Conservation (phyloP, 64 coral and sea anemone genomes). For the Stichodactyla mertensii region DNA sequence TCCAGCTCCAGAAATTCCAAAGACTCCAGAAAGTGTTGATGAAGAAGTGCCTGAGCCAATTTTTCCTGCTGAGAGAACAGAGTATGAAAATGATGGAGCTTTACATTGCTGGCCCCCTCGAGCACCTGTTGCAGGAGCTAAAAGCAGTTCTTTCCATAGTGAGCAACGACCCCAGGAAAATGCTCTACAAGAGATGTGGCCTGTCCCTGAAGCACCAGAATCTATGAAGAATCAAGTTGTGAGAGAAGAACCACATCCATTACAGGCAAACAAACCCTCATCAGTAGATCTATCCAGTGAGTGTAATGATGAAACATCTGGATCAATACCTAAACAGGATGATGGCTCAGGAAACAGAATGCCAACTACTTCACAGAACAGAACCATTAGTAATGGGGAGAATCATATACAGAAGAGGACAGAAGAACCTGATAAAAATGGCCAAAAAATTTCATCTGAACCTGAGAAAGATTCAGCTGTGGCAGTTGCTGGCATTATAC, state of each 20-base stretch:
- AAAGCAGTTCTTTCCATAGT: background rate
- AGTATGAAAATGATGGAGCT: slow-evolving; percentile 22
- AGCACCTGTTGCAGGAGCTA: slow-evolving; percentile 18
- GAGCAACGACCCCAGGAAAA: background rate
- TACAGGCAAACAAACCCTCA: background rate
- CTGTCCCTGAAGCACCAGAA: slow-evolving; percentile 33
- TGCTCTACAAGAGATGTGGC: slow-evolving; percentile 28
- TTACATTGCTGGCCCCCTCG: slow-evolving; percentile 64
- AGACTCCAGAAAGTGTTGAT: slow-evolving; percentile 11
- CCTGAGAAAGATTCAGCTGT: background rate
- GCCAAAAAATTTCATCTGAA: background rate
- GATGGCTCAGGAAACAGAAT: background rate
- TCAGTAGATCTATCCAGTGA: background rate
- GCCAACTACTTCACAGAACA: background rate
- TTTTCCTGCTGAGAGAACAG: background rate
- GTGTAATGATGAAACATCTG: background rate
- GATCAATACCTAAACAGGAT: background rate
- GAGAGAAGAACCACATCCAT: background rate
- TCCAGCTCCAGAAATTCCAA: slow-evolving; percentile 25
- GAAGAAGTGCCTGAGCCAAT: background rate
- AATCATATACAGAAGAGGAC: background rate
- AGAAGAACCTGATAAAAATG: background rate
- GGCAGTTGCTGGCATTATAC: too few relatives aligned
- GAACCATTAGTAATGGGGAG: background rate
- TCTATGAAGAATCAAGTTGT: background rate